These are phyloP conservation scores for Sprattus sprattus DNA, from an alignment of 2,113 vertebrate genomes.

Conservation along the genomic window DNA sequence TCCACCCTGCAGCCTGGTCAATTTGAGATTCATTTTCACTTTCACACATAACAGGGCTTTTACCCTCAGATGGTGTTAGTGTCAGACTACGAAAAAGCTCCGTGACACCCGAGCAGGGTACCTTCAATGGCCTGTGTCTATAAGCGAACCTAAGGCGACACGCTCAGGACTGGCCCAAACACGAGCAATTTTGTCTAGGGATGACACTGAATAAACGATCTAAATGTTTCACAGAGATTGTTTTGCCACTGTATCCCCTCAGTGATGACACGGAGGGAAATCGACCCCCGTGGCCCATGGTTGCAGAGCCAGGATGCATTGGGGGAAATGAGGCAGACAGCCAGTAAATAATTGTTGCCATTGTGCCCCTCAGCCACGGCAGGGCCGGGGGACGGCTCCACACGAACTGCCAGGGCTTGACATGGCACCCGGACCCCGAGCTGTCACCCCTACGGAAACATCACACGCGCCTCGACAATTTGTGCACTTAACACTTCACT, in stretches of 20 bases:
- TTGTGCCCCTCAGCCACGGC: slow-evolving; percentile 61
- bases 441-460: slow-evolving; percentile 72
- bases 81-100: background rate
- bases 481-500: slow-evolving; percentile 76
- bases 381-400: slow-evolving; percentile 39
- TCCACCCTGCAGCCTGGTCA: slow-evolving; percentile 24
- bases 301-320: slow-evolving; percentile 65
- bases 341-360: slow-evolving; percentile 74
- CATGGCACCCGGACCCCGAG: slow-evolving; percentile 65
- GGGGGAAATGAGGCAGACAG: slow-evolving; percentile 73
- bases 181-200: slow-evolving; percentile 61
- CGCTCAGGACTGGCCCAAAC: slow-evolving; percentile 3
- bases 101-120: slow-evolving; percentile 14
- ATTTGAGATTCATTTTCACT: slow-evolving; percentile 34
- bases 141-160: slow-evolving; percentile 52
- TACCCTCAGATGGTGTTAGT: slow-evolving; percentile 35
- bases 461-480: slow-evolving; percentile 71
- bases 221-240: slow-evolving; percentile 66
- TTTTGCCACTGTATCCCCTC: slow-evolving; percentile 64
- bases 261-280: slow-evolving; percentile 57
- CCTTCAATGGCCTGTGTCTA: slow-evolving; percentile 25
- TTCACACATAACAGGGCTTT: slow-evolving; percentile 11
- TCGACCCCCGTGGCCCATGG: slow-evolving; percentile 51
- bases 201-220: slow-evolving; percentile 68
- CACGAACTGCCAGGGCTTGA: slow-evolving; percentile 66